Evolutionary conservation across 1,140 invertebrate species (phyloP), one percentile per base, ranked within the genome.

Genomic region (Manduca sexta): DNA sequence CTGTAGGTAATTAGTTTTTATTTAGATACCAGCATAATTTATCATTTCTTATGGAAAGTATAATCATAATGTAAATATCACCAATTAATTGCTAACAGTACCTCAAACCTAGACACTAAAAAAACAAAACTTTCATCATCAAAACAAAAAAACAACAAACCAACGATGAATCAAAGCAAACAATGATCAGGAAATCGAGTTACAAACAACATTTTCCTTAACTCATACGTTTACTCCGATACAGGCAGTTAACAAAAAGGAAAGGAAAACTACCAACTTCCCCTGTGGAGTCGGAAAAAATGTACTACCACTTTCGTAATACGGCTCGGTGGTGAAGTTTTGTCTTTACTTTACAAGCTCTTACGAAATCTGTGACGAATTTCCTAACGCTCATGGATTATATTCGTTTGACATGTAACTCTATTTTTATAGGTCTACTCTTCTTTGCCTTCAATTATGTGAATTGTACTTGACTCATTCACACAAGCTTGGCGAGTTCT

Each of bases 131-230:
- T 35, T 5, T 3, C 21, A 26, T 26, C 21, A 26, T 26, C 34
- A 35, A 12, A 14, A 35, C 10, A 35, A 5, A 35, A 12, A 35
- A 13, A 35, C 11, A 13, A 35, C 34, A 35, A 10, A 10, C n/a
- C n/a, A 35, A 35, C 14, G n/a, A 14, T 35, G 14, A 35, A 35
- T 14, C 34, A 35, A 35, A 35, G 14, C 34, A 35, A 35, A 35
- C 34, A 12, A n/a, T 13, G 34, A 35, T 35, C 34, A 35, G 34
- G 34, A 35, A 35, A 35, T 35, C 34, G 34, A 13, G 34, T 35
- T 35, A 35, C n/a, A 12, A 35, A 35, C 34, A 35, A 14, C 14
- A 35, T 35, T 35, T 35, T 35, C 34, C 14, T 12, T 35, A 35
- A 35, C 34, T 13, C 34, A 12, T 13, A 12, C 34, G 14, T 35